A percentile compares a stretch with the other conserved stretches of the same genome.
Evolutionary conservation across 2,888 invertebrate species (phyloP).

Genomic region (Geotrupes spiniger): DNA sequence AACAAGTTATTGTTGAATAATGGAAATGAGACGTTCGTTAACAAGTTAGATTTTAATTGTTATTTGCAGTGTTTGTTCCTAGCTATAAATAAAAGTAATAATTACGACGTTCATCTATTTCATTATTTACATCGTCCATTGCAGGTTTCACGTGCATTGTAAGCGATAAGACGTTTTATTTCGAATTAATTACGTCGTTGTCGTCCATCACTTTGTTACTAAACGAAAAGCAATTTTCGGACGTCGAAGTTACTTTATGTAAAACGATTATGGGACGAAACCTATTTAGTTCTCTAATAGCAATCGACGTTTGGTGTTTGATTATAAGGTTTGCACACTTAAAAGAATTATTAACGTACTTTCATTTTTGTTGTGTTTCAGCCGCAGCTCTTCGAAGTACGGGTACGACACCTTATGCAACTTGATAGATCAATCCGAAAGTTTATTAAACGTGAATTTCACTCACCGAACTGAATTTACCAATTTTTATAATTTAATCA

Average conservation of each 20-base stretch:
- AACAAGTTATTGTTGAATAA: conserved; percentile 7
- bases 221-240: conserved; percentile 24
- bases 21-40: neutral
- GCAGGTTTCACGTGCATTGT: conserved; percentile 11
- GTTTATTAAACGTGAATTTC: conserved; percentile 24
- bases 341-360: neutral
- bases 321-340: conserved; percentile 33
- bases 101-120: too few relatives aligned
- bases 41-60: conserved; percentile 7
- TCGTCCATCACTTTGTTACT: conserved; percentile 27
- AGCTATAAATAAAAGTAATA: conserved; percentile 10
- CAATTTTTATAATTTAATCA: conserved; percentile 30
- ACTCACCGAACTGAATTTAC: conserved; percentile 30
- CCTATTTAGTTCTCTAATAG: conserved; percentile 36
- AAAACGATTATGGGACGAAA: conserved; percentile 33
- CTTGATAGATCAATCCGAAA: conserved; percentile 15
- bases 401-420: conserved; percentile 13
- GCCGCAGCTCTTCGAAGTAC: neutral
- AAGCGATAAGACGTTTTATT: conserved; percentile 22
- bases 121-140: too few relatives aligned
- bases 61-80: conserved; percentile 7
- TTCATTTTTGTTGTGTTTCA: too few relatives aligned
- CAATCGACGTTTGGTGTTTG: conserved; percentile 38
- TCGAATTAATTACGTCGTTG: conserved; percentile 30
- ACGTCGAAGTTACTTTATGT: conserved; percentile 32